Evolutionary conservation across 2,113 vertebrate genomes (phyloP).

Genomic region (Astur gentilis): DNA sequence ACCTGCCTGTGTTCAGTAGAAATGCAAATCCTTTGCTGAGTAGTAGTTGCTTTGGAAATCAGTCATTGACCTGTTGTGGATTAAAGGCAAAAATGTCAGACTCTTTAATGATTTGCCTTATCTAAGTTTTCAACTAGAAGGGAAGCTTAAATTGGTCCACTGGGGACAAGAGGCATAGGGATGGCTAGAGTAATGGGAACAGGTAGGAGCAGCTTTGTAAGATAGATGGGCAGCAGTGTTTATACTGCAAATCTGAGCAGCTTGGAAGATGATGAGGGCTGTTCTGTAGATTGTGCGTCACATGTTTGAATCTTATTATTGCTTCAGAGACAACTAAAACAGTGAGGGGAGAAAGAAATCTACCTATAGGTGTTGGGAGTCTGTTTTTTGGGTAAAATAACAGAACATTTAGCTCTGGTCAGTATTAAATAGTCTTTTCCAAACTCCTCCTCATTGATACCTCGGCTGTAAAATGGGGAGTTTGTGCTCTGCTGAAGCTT

Average conservation of each 20-base stretch:
- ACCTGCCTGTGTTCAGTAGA: neutral
- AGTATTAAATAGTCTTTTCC: neutral
- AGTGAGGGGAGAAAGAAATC: neutral
- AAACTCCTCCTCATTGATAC: neutral
- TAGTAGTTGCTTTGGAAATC: neutral
- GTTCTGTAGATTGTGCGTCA: neutral
- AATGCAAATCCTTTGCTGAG: neutral
- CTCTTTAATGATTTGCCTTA: neutral
- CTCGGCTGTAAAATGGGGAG: conserved; percentile 38
- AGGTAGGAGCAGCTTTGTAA: neutral
- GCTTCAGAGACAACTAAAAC: neutral
- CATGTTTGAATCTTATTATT: neutral
- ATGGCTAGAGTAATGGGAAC: neutral
- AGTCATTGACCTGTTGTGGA: neutral
- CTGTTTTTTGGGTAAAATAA: neutral
- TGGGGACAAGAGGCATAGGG: neutral
- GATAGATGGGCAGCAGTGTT: neutral
- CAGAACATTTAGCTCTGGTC: neutral
- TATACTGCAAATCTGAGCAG: neutral
- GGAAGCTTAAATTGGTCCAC: neutral
- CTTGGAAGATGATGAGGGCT: neutral
- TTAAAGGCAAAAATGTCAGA: conserved; percentile 11
- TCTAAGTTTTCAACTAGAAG: neutral
- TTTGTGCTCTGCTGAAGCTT: conserved; percentile 38
- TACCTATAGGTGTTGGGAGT: neutral